Conservation (phyloP, 2,888 invertebrate species). For the Diploptera punctata region DNA sequence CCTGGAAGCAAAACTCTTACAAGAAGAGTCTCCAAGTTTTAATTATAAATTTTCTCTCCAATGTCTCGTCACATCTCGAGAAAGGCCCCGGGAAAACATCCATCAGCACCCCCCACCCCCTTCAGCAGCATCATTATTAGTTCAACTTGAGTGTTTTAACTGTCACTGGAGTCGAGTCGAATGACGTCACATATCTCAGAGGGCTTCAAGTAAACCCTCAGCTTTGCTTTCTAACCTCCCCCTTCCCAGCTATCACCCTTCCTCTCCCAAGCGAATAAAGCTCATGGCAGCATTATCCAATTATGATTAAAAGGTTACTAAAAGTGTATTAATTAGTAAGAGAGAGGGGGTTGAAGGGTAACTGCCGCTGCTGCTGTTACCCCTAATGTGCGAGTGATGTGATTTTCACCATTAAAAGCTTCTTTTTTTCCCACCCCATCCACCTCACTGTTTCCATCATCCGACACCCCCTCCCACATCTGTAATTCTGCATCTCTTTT, state of each 20-base stretch:
- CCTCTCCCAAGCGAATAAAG: slow-evolving; percentile 29
- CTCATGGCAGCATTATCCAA: slow-evolving; percentile 52
- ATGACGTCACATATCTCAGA: slow-evolving; percentile 34
- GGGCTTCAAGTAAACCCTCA: slow-evolving; percentile 10
- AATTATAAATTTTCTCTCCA: slow-evolving; percentile 21
- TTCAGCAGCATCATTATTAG: slow-evolving; percentile 31
- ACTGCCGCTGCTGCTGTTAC: slow-evolving; percentile 33
- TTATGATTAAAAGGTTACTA: slow-evolving; percentile 60
- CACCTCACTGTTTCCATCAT: background rate
- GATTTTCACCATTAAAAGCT: slow-evolving; percentile 43
- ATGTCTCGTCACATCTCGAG: slow-evolving; percentile 13
- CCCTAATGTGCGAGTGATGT: slow-evolving; percentile 41
- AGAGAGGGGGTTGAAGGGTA: slow-evolving; percentile 32
- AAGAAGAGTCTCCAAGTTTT: background rate
- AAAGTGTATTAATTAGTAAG: slow-evolving; percentile 57
- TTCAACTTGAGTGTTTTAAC: slow-evolving; percentile 32
- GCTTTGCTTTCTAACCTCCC: slow-evolving; percentile 19
- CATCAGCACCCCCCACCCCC: slow-evolving; percentile 25
- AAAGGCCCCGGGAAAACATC: background rate
- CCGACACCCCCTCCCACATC: slow-evolving; percentile 3
- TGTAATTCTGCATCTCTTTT: slow-evolving; percentile 21
- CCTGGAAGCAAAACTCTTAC: too few relatives aligned
- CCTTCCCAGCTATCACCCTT: slow-evolving; percentile 15
- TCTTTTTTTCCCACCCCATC: slow-evolving; percentile 30
- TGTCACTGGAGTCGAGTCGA: slow-evolving; percentile 28